phyloP scores from a whole-genome alignment of 2,888 invertebrate species.

The Pollenia labialis region DNA sequence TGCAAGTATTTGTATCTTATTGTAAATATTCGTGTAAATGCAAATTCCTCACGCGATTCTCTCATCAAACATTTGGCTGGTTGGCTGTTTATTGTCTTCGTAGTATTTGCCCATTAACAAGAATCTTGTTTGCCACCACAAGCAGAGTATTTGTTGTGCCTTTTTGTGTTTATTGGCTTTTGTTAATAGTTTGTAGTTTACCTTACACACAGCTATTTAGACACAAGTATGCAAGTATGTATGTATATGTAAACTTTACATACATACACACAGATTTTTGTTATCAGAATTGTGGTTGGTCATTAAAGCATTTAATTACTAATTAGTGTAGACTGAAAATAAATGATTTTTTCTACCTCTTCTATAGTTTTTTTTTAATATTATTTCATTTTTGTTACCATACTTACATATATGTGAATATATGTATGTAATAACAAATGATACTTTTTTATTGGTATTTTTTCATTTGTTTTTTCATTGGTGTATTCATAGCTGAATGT shows the following conservation, averaged over 20 bases:
- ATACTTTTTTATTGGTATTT: slow-evolving; percentile 11
- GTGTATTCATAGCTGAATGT: slow-evolving; percentile 50
- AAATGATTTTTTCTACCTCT: slow-evolving; percentile 44
- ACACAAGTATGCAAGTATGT: no score
- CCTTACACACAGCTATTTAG: not conserved
- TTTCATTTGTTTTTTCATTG: slow-evolving; percentile 24
- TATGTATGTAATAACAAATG: slow-evolving; percentile 44
- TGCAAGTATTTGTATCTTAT: slow-evolving; percentile 53
- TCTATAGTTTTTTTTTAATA: not conserved
- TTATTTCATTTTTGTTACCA: slow-evolving; percentile 15
- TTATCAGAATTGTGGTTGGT: slow-evolving; percentile 31
- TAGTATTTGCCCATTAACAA: slow-evolving; percentile 70
- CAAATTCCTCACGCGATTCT: slow-evolving; percentile 75
- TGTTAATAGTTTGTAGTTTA: slow-evolving; percentile 22
- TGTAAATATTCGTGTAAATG: slow-evolving; percentile 71
- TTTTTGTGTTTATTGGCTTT: slow-evolving; percentile 18
- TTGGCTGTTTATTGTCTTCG: not conserved
- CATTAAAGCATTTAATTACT: slow-evolving; percentile 66
- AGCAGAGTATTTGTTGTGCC: slow-evolving; percentile 23
- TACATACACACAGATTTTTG: not conserved
- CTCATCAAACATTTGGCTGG: slow-evolving; percentile 72
- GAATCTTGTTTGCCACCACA: slow-evolving; percentile 68
- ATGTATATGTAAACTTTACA: not conserved
- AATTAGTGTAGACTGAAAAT: slow-evolving; percentile 58
- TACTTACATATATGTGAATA: slow-evolving; percentile 17